phyloP scores from a whole-genome alignment of 1,140 invertebrate species.

The Brachionus rotundiformis region DNA sequence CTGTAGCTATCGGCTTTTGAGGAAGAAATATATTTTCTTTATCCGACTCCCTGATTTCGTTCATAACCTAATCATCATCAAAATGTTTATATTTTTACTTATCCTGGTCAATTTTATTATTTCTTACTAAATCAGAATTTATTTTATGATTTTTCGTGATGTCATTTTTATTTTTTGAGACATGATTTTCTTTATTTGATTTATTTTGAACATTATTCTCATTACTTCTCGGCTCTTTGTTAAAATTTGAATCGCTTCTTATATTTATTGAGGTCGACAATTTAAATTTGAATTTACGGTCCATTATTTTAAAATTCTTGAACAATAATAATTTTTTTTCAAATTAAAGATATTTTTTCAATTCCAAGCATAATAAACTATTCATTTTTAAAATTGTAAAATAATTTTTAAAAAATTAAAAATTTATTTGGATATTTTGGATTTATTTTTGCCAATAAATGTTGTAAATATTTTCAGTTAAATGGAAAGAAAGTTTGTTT shows the following conservation, averaged over 20 bases:
- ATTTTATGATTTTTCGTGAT: not conserved
- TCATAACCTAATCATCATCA: not conserved
- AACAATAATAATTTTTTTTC: too few species aligned
- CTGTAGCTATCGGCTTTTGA: constrained; percentile 3
- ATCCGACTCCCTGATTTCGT: not conserved
- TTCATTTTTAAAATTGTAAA: not conserved
- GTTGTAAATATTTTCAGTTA: not conserved
- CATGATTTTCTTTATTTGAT: too few species aligned
- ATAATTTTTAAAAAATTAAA: not conserved
- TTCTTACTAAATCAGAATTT: too few species aligned
- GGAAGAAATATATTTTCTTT: not conserved
- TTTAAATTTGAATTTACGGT: not conserved
- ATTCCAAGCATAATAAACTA: not conserved
- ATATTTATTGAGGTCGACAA: not conserved
- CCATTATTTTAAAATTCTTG: not conserved
- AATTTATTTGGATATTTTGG: not conserved
- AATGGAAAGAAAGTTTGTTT: constrained; percentile 27
- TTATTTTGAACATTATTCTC: too few species aligned
- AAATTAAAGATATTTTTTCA: too few species aligned
- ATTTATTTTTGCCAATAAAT: not conserved
- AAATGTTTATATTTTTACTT: not conserved
- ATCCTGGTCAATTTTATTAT: too few species aligned
- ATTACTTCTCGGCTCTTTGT: too few species aligned
- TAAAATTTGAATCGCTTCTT: not conserved
- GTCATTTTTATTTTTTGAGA: too few species aligned